Evolutionary conservation across 2,797 vertebrate species (phyloP).

Genomic region (Prionace glauca): DNA sequence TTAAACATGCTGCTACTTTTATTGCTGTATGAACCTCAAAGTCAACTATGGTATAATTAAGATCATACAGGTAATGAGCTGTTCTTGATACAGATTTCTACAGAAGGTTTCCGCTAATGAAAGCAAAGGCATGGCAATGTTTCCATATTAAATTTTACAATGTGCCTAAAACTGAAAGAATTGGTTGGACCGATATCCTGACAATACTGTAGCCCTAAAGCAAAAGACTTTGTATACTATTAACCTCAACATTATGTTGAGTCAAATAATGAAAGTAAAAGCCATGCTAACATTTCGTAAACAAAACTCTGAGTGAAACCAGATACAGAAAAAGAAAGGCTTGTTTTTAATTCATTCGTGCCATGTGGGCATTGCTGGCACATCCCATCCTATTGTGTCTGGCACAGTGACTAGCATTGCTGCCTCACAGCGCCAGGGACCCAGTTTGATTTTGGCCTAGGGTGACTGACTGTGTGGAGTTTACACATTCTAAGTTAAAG

Average conservation of each 20-base stretch:
- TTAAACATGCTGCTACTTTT: slow-evolving; percentile 33
- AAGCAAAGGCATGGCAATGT: neutral
- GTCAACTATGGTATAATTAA: neutral
- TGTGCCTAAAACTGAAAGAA: neutral
- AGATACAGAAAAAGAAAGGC: neutral
- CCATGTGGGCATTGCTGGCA: too few relatives aligned
- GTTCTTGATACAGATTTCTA: neutral
- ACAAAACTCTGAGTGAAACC: neutral
- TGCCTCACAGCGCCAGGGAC: too few relatives aligned
- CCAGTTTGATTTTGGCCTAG: too few relatives aligned
- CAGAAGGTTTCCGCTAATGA: slow-evolving; percentile 24
- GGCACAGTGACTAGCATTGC: too few relatives aligned
- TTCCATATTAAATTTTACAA: slow-evolving; percentile 31
- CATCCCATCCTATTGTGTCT: too few relatives aligned
- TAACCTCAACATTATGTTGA: neutral
- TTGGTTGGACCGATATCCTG: neutral
- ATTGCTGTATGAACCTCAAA: slow-evolving; percentile 31
- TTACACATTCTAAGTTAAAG: too few relatives aligned
- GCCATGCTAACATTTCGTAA: neutral
- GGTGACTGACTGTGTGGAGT: too few relatives aligned
- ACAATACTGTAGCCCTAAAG: neutral
- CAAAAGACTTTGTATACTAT: neutral
- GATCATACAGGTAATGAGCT: slow-evolving; percentile 24
- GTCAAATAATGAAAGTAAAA: neutral
- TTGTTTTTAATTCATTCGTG: too few relatives aligned